These are phyloP conservation scores for Petrocephalus microphthalmus DNA, from an alignment of 2,113 vertebrate species.

Conservation along the genomic window DNA sequence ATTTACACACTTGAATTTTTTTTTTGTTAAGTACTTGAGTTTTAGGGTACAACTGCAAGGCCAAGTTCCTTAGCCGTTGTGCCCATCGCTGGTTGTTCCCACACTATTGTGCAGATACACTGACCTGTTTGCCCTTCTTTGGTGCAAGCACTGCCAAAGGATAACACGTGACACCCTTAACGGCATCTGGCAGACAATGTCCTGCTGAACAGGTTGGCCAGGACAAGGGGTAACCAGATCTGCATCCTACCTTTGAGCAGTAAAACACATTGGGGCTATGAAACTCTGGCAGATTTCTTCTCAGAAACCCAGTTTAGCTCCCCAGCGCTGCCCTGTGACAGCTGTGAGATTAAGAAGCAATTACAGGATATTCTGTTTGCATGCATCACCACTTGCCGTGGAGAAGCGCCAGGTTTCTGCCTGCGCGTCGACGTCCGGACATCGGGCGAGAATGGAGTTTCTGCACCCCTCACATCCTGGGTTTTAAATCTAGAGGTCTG, in stretches of 20 bases:
- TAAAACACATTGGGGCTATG: background rate
- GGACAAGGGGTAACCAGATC: background rate
- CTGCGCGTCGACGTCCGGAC: background rate
- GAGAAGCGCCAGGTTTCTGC: background rate
- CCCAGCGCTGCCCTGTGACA: background rate
- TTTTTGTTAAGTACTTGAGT: background rate
- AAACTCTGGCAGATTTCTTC: background rate
- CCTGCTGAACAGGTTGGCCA: background rate
- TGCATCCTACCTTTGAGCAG: background rate
- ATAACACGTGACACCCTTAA: background rate
- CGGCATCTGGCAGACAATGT: background rate
- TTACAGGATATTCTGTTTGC: background rate
- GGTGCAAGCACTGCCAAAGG: background rate
- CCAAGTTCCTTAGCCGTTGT: background rate
- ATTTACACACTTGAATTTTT: background rate
- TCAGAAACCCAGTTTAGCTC: background rate
- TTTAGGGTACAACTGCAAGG: background rate
- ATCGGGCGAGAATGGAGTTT: background rate
- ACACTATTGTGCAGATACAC: background rate
- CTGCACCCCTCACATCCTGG: background rate
- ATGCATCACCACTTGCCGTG: background rate
- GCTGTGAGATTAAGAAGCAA: conserved; percentile 7
- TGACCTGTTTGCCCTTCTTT: background rate
- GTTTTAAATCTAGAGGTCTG: background rate
- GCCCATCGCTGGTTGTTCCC: background rate